Base-by-base conservation (phyloP, 2,797 vertebrate species). In the Urocyon cinereoargenteus region DNA sequence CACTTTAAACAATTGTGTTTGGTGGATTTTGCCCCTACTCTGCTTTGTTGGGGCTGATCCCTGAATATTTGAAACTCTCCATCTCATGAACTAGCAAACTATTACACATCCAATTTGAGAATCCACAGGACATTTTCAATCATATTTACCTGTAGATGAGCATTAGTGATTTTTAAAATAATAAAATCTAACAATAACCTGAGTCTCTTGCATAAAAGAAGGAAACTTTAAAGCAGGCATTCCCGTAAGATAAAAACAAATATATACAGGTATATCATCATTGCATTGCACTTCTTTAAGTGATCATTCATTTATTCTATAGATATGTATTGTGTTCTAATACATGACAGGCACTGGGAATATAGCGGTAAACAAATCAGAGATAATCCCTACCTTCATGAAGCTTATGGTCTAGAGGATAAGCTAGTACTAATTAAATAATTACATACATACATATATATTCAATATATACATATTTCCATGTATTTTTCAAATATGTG, bases 161-260 rank as follows among this genome's bases (percentile, higher is more conserved):
- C 59, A 79, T 64, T 72, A 73, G 4, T 77, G 53, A 16, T 62
- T 96, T 89, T 95, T 82, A 94, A 95, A 95, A 57, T 36, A 66
- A 78, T 3, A 73, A 91, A 94, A 55, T 84, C 62, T 86, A 70
- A 75, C 15, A 88, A 75, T 34, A 34, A 82, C 10, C 36, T 24
- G 45, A 92, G 57, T 86, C n/a, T 62, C 26, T 85, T 94, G 59
- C 83, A 36, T 86, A 36, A 90, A 53, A 62, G 73, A 70, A 92
- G 87, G 93, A 95, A 72, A 34, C n/a, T n/a, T 36, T 28, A 16
- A 75, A 87, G 26, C 24, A 66, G n/a, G 3, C 9, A 51, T 78
- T 87, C n/a, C 72, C 19, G 10, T 40, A 61, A 34, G 15, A 94
- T 62, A 62, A 92, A 96, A 97, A 34, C 66, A 88, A 77, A 78